Conservation (phyloP, 1,140 invertebrate species). For the Microplitis demolitor region DNA sequence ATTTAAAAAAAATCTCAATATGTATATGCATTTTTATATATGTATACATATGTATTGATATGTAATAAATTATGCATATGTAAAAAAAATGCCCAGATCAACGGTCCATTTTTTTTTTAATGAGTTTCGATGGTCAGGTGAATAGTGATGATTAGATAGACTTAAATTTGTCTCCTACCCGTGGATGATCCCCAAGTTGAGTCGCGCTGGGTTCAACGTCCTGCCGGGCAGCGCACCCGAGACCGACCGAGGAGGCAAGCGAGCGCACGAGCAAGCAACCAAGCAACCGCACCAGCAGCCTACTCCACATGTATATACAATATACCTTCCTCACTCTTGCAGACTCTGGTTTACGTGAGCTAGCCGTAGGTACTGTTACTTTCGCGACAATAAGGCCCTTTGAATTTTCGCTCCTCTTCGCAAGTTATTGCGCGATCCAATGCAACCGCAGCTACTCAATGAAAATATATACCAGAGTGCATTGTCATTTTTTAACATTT, state of each 20-base stretch:
- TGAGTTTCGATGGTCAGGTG: neutral
- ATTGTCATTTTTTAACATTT: too few relatives aligned
- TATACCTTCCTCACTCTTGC: constrained; percentile 12
- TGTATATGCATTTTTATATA: too few relatives aligned
- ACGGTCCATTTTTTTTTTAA: too few relatives aligned
- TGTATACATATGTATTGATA: too few relatives aligned
- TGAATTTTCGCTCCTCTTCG: neutral
- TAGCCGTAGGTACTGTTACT: constrained; percentile 58
- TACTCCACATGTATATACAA: constrained; percentile 30
- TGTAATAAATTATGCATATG: too few relatives aligned
- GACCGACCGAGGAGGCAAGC: constrained; percentile 22
- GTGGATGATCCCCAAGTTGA: constrained; percentile 62
- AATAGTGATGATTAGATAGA: constrained; percentile 7
- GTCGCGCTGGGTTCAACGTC: constrained; percentile 61
- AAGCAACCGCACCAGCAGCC: constrained; percentile 24
- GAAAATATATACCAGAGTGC: too few relatives aligned
- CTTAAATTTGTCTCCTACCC: constrained; percentile 37
- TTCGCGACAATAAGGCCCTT: constrained; percentile 41
- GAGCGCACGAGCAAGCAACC: neutral
- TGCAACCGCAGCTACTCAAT: too few relatives aligned
- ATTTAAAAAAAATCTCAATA: too few relatives aligned
- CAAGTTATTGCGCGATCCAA: neutral
- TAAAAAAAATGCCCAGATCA: too few relatives aligned
- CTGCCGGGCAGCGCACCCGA: constrained; percentile 61
- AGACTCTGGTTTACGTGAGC: constrained; percentile 42